phyloP scores from a whole-genome alignment of 2,888 invertebrate species.

The Lasioglossum malachurum region DNA sequence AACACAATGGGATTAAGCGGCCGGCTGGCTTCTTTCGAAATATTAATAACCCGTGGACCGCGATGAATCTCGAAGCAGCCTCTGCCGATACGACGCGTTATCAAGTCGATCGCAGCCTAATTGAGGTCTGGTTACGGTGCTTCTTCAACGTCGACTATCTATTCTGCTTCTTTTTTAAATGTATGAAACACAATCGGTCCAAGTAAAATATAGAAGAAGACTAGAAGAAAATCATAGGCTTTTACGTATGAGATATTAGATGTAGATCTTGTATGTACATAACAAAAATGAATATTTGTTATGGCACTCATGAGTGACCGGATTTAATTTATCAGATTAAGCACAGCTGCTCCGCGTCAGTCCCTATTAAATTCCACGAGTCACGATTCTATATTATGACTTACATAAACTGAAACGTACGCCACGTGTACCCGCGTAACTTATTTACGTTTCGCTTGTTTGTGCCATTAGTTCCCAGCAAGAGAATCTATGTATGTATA shows the following conservation, averaged over 20 bases:
- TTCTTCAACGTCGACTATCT: background rate
- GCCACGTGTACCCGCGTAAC: background rate
- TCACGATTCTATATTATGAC: background rate
- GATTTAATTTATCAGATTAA: slow-evolving; percentile 1
- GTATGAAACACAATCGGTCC: background rate
- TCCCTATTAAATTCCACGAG: background rate
- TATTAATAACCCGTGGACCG: slow-evolving; percentile 36
- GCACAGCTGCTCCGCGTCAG: background rate
- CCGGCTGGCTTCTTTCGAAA: slow-evolving; percentile 41
- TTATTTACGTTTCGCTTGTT: background rate
- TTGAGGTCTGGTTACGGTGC: background rate
- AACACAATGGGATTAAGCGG: slow-evolving; percentile 53
- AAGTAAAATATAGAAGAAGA: background rate
- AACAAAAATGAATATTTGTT: background rate
- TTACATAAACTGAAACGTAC: background rate
- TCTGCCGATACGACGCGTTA: background rate
- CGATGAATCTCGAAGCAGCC: background rate
- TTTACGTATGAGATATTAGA: background rate
- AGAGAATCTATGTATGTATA: background rate
- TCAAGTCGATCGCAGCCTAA: background rate
- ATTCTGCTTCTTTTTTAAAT: background rate
- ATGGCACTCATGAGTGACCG: background rate
- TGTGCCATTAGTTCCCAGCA: background rate
- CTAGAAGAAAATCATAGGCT: too few species aligned
- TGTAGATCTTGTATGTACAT: background rate